Percentiles rank a stretch among this genome's conserved stretches.
Evolutionary conservation across 2,888 invertebrate species (phyloP).

Genomic region (Lingula anatina): DNA sequence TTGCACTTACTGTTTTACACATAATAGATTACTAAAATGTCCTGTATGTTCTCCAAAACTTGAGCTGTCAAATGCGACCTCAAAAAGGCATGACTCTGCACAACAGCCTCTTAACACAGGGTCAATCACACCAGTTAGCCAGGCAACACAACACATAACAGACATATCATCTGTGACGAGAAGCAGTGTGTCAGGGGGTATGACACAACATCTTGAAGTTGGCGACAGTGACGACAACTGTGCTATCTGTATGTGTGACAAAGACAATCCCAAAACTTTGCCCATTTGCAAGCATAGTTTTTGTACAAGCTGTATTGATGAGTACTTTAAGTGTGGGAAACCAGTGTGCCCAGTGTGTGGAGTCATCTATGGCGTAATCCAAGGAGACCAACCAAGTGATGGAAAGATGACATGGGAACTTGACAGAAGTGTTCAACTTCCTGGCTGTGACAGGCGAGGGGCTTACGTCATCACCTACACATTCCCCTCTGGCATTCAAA

Average conservation of each 20-base stretch:
- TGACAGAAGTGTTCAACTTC: conserved; percentile 18
- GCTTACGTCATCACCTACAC: conserved; percentile 17
- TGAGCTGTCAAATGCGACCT: no score
- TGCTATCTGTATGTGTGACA: conserved; percentile 20
- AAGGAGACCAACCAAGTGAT: conserved; percentile 18
- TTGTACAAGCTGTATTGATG: conserved; percentile 13
- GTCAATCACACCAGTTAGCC: no score
- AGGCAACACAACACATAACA: no score
- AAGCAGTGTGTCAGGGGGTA: neutral
- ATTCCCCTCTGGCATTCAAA: conserved; percentile 24
- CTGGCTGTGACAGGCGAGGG: conserved; percentile 24
- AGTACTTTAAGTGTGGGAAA: conserved; percentile 11
- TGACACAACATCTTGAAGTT: neutral
- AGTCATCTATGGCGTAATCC: conserved; percentile 13
- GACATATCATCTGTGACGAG: neutral
- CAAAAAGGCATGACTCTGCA: no score
- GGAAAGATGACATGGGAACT: conserved; percentile 15
- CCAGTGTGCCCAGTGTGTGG: conserved; percentile 54
- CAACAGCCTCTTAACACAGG: no score
- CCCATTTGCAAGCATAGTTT: conserved; percentile 16
- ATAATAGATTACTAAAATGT: no score
- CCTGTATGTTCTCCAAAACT: no score
- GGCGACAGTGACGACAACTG: conserved; percentile 10
- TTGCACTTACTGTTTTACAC: no score
- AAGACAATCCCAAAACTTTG: conserved; percentile 13